A percentile compares a stretch with the other conserved stretches of the same genome.
Conservation (phyloP, 1,140 invertebrate species). For the Drosophila orena region DNA sequence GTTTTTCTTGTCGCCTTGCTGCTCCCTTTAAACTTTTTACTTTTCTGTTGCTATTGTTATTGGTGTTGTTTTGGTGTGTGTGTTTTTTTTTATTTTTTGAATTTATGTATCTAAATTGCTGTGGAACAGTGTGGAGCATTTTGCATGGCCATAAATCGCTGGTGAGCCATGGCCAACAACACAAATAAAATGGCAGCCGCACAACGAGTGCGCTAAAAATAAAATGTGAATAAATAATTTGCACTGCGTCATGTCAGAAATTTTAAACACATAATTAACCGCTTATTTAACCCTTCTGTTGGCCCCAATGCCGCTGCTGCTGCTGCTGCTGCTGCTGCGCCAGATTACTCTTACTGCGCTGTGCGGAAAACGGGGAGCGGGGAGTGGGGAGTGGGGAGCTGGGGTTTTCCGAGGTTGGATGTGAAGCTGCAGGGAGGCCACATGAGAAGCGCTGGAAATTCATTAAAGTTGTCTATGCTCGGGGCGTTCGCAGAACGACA, state of each 20-base stretch:
- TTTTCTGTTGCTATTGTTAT: background rate
- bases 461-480: conserved; percentile 82
- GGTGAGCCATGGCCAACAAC: conserved; percentile 27
- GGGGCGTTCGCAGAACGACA: conserved; percentile 78
- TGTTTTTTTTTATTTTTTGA: conserved; percentile 7
- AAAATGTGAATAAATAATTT: conserved; percentile 82
- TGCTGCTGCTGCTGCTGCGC: conserved; percentile 27
- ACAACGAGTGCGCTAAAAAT: conserved; percentile 68
- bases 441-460: conserved; percentile 66
- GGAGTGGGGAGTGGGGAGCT: conserved; percentile 9
- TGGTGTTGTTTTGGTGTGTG: conserved; percentile 7
- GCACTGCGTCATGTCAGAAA: conserved; percentile 81
- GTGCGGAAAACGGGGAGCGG: background rate
- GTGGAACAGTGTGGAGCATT: conserved; percentile 46
- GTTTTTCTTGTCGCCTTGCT: conserved; percentile 11
- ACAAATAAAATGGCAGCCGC: conserved; percentile 10
- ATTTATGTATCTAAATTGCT: conserved; percentile 68
- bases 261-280: conserved; percentile 84
- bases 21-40: background rate
- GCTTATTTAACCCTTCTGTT: conserved; percentile 81
- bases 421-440: conserved; percentile 28
- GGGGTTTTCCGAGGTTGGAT: conserved; percentile 8
- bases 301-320: conserved; percentile 25
- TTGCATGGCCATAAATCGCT: conserved; percentile 66
- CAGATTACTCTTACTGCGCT: conserved; percentile 55